These are phyloP conservation scores for Megalonaias nervosa DNA, from an alignment of 1,140 invertebrate genomes.

Conservation along the genomic window DNA sequence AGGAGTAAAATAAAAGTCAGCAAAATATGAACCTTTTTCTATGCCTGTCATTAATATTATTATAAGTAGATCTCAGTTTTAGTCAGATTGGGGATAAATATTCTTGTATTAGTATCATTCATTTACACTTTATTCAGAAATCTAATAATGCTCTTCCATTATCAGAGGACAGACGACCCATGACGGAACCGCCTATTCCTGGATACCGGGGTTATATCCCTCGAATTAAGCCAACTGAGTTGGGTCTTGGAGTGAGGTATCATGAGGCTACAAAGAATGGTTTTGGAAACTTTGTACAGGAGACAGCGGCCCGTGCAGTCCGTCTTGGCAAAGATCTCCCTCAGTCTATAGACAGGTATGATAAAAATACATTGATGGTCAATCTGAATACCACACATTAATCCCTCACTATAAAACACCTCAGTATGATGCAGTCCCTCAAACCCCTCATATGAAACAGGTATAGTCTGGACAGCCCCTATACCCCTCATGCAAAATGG, in stretches of 20 bases:
- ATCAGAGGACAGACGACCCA: constrained; percentile 52
- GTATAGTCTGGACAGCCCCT: too few species aligned
- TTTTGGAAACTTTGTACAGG: constrained; percentile 61
- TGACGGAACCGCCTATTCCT: constrained; percentile 70
- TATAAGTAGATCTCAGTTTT: too few species aligned
- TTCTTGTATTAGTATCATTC: not conserved
- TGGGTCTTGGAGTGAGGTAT: constrained; percentile 68
- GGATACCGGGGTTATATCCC: constrained; percentile 71
- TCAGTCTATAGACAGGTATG: constrained; percentile 39
- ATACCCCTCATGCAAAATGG: too few species aligned
- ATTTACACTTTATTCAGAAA: not conserved
- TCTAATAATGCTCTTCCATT: not conserved
- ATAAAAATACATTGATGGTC: not conserved
- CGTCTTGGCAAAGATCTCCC: constrained; percentile 35
- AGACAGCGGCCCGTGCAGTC: constrained; percentile 45
- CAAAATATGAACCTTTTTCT: too few species aligned
- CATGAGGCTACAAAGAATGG: constrained; percentile 63
- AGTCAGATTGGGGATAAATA: too few species aligned
- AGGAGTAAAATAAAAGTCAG: too few species aligned
- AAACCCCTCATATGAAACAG: too few species aligned
- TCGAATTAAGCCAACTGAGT: constrained; percentile 65
- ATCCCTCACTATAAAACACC: too few species aligned
- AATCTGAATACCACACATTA: too few species aligned
- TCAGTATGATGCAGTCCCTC: too few species aligned
- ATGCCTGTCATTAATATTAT: too few species aligned